Base-by-base conservation (phyloP, 2,113 vertebrate genomes). In the Chloropsis hardwickii region DNA sequence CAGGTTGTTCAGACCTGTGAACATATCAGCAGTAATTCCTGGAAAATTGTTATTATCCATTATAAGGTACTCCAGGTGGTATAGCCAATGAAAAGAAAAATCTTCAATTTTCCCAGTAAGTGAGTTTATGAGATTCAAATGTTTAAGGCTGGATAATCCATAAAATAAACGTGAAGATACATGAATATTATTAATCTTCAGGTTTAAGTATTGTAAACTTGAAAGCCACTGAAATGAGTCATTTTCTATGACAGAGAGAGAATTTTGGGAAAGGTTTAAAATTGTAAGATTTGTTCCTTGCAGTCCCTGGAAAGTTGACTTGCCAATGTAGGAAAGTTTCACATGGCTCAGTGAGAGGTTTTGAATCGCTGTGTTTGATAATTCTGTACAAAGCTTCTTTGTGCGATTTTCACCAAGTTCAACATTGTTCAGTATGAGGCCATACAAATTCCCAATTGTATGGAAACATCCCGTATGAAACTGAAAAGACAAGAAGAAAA, bases 231-330 rank as follows among this genome's bases (percentile, higher is more conserved):
- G 94, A 96, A 99, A 99, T 12, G 99, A 98, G 33, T 97, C 86
- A 2, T 98, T 77, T 60, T 95, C 97, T 71, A 99, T 96, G n/a
- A 66, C 42, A 11, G 50, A 94, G 45, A 99, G 95, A 40, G 17
- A 72, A 65, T 99, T 99, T 24, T 78, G 62, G 27, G 99, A 98
- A 71, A 99, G 97, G 88, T 99, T 98, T 18, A 99, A 94, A 54
- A 47, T 42, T 5, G 97, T 98, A 33, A 99, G 95, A 57, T 98
- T 98, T 24, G 98, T 99, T 76, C 86, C 85, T 65, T 97, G 81
- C 21, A 99, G 95, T 50, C 98, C 98, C 40, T 19, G 40, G 42
- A 99, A 99, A 23, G 99, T 98, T 71, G 14, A 67, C 5, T 97
- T 97, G 70, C 37, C 77, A 78, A 98, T 95, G 7, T n/a, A 78